Percentiles rank a stretch among this genome's conserved stretches.
Conservation (phyloP, 2,113 vertebrate species). For the Eidolon helvum region DNA sequence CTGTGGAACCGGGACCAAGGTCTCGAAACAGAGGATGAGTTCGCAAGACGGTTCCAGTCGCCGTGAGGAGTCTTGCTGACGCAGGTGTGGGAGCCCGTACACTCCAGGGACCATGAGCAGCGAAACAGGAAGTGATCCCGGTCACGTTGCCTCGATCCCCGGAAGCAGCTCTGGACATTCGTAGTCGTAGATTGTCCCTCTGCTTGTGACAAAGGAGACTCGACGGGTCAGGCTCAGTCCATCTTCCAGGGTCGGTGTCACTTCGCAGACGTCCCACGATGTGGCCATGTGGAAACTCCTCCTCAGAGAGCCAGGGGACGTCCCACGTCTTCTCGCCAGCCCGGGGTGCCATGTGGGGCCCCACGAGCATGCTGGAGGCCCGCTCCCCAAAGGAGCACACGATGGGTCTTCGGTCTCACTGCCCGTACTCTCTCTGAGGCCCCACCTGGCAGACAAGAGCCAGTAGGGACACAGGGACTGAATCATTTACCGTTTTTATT, state of each 20-base stretch:
- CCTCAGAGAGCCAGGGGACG: fast-evolving
- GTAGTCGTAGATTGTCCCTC: background rate
- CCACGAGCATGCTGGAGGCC: fast-evolving
- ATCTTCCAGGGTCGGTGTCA: background rate
- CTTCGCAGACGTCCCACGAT: background rate
- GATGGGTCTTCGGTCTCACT: background rate
- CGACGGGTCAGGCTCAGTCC: background rate
- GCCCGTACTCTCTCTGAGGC: fast-evolving
- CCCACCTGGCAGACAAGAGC: background rate
- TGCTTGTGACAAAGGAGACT: background rate
- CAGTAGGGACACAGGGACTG: fast-evolving
- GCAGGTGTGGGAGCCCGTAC: background rate
- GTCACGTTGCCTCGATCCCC: fast-evolving
- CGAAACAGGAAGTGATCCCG: fast-evolving
- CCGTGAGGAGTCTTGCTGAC: background rate
- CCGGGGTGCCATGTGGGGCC: background rate
- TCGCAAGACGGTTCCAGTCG: background rate
- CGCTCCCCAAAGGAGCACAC: fast-evolving
- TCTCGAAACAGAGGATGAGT: background rate
- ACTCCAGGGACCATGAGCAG: fast-evolving
- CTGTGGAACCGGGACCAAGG: background rate
- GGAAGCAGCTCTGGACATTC: background rate
- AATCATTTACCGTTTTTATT: fast-evolving
- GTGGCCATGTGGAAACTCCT: background rate
- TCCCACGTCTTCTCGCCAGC: background rate